Evolutionary conservation across 2,797 vertebrate genomes (phyloP).

Genomic region (Muscicapa striata): DNA sequence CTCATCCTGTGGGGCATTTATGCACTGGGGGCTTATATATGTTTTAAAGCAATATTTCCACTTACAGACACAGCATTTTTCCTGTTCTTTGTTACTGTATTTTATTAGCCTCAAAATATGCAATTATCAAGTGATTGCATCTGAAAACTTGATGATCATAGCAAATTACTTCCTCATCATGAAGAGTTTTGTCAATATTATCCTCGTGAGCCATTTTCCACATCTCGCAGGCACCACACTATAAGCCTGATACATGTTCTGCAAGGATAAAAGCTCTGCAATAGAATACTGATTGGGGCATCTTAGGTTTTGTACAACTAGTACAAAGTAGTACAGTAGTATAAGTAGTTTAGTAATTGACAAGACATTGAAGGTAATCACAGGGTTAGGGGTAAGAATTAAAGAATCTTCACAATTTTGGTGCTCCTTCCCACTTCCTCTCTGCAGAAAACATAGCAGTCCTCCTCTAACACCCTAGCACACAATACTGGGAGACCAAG

Average conservation of each 20-base stretch:
- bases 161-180: constrained; percentile 18
- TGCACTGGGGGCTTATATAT: neutral
- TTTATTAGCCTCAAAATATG: constrained; percentile 29
- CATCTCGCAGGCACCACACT: neutral
- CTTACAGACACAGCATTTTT: neutral
- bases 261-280: neutral
- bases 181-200: neutral
- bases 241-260: fast-evolving
- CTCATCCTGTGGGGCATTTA: neutral
- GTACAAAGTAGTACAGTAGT: no score
- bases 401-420: neutral
- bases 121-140: constrained; percentile 29
- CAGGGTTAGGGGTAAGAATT: neutral
- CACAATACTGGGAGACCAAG: neutral
- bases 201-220: neutral
- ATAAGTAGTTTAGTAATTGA: neutral
- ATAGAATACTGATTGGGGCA: neutral
- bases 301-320: neutral
- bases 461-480: neutral
- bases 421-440: neutral
- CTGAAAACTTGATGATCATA: constrained; percentile 25
- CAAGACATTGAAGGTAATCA: neutral
- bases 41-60: constrained; percentile 3
- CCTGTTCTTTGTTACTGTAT: neutral
- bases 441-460: neutral